phyloP scores from a whole-genome alignment of 1,140 invertebrate genomes.

The Dinoponera quadriceps region DNA sequence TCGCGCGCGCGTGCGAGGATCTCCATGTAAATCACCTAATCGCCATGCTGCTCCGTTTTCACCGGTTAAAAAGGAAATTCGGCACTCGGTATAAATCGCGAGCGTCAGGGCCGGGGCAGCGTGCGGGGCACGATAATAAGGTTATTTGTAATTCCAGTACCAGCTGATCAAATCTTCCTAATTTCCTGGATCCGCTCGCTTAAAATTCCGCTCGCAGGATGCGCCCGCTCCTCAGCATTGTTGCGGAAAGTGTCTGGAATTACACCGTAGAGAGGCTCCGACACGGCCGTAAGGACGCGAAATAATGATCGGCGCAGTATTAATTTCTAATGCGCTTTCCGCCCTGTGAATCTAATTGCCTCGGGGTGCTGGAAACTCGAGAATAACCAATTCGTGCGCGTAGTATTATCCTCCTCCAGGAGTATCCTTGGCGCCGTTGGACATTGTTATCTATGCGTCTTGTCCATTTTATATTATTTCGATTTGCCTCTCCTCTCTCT shows the following conservation, averaged over 20 bases:
- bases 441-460: not conserved
- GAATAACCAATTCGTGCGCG: conserved; percentile 20
- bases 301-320: conserved; percentile 64
- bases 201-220: conserved; percentile 73
- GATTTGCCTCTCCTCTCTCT: not conserved
- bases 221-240: conserved; percentile 44
- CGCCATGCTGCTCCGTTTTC: conserved; percentile 16
- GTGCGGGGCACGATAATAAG: conserved; percentile 73
- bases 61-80: conserved; percentile 69
- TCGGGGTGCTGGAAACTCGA: not conserved
- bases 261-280: not conserved
- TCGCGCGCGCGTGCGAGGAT: not conserved
- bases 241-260: conserved; percentile 63
- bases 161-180: conserved; percentile 79
- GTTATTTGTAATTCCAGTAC: conserved; percentile 79
- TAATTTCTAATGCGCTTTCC: conserved; percentile 71
- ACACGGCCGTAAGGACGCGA: conserved; percentile 42
- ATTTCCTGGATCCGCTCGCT: conserved; percentile 76
- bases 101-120: conserved; percentile 23
- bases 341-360: conserved; percentile 42
- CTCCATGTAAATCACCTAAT: conserved; percentile 66
- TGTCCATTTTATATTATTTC: not conserved
- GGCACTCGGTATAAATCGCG: conserved; percentile 65
- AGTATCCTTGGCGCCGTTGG: not conserved
- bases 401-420: not conserved